Conservation (phyloP, 1,140 invertebrate genomes). For the Brachionus koreanus region DNA sequence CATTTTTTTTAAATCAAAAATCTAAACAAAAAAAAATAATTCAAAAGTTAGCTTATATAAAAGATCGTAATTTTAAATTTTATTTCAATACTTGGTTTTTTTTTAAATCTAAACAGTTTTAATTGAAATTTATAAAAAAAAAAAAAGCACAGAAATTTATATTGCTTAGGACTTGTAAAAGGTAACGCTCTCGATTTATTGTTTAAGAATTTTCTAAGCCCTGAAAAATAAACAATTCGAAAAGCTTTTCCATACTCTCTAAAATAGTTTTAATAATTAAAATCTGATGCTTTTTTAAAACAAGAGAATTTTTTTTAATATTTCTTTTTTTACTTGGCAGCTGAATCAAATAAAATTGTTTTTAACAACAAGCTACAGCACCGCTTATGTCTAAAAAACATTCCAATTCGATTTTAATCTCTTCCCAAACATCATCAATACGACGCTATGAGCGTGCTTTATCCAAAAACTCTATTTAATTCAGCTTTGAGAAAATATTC, state of each 20-base stretch:
- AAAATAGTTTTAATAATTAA: background rate
- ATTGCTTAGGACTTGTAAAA: background rate
- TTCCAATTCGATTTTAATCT: background rate
- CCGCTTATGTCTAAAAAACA: background rate
- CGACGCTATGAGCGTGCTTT: background rate
- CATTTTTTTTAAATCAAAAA: slow-evolving; percentile 15
- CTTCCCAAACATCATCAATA: background rate
- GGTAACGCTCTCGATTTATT: background rate
- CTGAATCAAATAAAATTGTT: background rate
- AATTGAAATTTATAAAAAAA: background rate
- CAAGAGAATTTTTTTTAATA: background rate
- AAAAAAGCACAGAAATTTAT: background rate
- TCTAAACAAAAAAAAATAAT: background rate
- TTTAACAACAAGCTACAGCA: slow-evolving; percentile 8
- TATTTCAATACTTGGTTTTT: background rate
- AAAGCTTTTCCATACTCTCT: slow-evolving; percentile 26
- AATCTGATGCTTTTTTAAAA: slow-evolving; percentile 2
- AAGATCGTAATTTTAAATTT: background rate
- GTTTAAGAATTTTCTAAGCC: slow-evolving; percentile 1
- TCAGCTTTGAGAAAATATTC: background rate
- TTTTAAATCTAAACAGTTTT: background rate
- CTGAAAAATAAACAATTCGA: slow-evolving; percentile 1
- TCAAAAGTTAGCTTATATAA: background rate
- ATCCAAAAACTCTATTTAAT: background rate
- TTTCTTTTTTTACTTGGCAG: background rate